These are phyloP conservation scores for Zele albiditarsus DNA, from an alignment of 2,888 invertebrate species.

Conservation along the genomic window DNA sequence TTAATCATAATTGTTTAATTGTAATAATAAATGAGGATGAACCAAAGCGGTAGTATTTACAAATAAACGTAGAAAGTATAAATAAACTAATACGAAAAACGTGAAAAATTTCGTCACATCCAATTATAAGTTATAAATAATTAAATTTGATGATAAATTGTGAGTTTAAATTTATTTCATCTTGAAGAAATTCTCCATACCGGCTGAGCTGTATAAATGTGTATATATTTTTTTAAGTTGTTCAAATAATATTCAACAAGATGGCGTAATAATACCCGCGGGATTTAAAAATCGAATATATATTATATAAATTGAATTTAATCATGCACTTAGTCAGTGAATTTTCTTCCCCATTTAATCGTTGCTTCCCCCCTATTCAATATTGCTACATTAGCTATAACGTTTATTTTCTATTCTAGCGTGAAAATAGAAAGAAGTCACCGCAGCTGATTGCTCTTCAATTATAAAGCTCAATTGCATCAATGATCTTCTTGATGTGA, in stretches of 20 bases:
- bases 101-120: not conserved
- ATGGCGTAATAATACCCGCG: conserved; percentile 6
- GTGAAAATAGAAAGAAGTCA: conserved; percentile 26
- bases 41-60: too few relatives aligned
- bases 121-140: too few relatives aligned
- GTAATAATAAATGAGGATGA: too few relatives aligned
- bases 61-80: not conserved
- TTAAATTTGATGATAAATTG: too few relatives aligned
- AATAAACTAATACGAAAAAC: not conserved
- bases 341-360: not conserved
- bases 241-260: not conserved
- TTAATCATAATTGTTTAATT: too few relatives aligned
- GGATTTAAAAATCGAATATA: not conserved
- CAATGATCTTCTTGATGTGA: not conserved
- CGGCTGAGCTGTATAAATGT: not conserved
- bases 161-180: not conserved
- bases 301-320: not conserved
- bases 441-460: conserved; percentile 43
- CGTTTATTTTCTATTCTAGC: conserved; percentile 9
- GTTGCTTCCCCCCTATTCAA: not conserved
- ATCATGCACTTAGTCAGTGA: not conserved
- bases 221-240: not conserved
- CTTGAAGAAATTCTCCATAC: not conserved
- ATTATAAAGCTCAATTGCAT: conserved; percentile 30
- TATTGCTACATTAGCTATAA: not conserved